Conservation (phyloP, 2,797 vertebrate species). For the Oryzias sinensis region DNA sequence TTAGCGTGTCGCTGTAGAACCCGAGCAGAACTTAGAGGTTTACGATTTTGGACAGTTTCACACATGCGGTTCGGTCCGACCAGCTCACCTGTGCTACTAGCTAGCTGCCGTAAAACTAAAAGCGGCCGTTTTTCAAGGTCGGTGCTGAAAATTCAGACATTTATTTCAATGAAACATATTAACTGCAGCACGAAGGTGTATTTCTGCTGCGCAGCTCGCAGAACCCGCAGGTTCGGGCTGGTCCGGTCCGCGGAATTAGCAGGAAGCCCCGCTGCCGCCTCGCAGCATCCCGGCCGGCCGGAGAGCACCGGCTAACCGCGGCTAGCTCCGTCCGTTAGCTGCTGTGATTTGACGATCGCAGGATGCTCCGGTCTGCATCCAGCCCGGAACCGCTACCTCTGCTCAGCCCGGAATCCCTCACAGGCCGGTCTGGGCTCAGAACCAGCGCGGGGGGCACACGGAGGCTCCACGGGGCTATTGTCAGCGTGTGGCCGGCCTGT, state of each 20-base stretch:
- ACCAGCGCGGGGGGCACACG: not conserved
- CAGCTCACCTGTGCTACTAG: not conserved
- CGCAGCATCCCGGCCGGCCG: constrained; percentile 36
- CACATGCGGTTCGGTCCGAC: not conserved
- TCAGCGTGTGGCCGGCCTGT: constrained; percentile 32
- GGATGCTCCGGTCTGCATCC: not conserved
- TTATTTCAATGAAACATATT: not conserved
- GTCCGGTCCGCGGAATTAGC: not conserved
- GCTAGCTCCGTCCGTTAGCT: constrained; percentile 21
- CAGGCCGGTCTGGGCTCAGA: not conserved
- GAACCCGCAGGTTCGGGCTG: not conserved
- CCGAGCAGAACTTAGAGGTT: no score
- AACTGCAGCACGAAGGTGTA: not conserved
- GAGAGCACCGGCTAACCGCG: constrained; percentile 18
- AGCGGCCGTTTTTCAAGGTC: constrained; percentile 47
- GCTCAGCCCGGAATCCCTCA: no score
- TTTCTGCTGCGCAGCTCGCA: not conserved
- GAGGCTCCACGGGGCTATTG: constrained; percentile 10
- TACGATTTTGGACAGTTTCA: no score
- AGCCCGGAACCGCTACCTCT: not conserved
- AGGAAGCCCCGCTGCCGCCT: constrained; percentile 14
- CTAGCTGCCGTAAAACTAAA: no score
- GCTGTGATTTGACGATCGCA: constrained; percentile 20
- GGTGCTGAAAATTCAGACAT: constrained; percentile 42
- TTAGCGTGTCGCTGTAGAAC: not conserved